Evolutionary conservation across 1,140 invertebrate genomes (phyloP).

Genomic region (Pseudomyrmex gracilis): DNA sequence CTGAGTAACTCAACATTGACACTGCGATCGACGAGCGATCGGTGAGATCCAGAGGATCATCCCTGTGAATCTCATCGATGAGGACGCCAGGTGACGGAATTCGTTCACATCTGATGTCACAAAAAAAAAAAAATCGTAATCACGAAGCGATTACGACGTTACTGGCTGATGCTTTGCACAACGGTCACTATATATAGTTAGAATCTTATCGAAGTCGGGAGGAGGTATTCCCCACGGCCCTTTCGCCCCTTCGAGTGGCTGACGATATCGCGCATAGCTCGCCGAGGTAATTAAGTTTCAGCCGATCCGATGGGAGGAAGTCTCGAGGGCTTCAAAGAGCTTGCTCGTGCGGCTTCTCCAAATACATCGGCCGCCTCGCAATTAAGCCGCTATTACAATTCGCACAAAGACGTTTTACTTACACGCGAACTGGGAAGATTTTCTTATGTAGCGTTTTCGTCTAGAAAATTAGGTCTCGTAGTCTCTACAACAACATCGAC

Average conservation of each 20-base stretch:
- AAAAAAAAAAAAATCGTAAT: neutral
- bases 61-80: neutral
- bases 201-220: conserved; percentile 52
- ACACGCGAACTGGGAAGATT: neutral
- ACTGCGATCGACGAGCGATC: conserved; percentile 3
- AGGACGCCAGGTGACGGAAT: neutral
- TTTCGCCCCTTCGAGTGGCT: conserved; percentile 65
- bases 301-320: conserved; percentile 47
- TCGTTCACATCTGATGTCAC: neutral
- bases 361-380: conserved; percentile 41
- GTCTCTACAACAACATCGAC: too few relatives aligned
- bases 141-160: neutral
- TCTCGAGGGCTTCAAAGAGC: conserved; percentile 44
- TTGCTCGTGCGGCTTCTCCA: conserved; percentile 26
- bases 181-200: conserved; percentile 44
- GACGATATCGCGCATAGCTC: conserved; percentile 45
- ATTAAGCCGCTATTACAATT: conserved; percentile 54
- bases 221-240: conserved; percentile 60
- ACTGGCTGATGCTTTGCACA: conserved; percentile 1
- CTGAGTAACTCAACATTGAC: conserved; percentile 19
- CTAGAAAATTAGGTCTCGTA: too few relatives aligned
- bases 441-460: neutral
- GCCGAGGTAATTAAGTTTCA: conserved; percentile 71
- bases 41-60: too few relatives aligned
- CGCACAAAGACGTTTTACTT: conserved; percentile 15